Base-by-base conservation (phyloP, 1,140 invertebrate genomes). In the Lasioglossum baleicum region DNA sequence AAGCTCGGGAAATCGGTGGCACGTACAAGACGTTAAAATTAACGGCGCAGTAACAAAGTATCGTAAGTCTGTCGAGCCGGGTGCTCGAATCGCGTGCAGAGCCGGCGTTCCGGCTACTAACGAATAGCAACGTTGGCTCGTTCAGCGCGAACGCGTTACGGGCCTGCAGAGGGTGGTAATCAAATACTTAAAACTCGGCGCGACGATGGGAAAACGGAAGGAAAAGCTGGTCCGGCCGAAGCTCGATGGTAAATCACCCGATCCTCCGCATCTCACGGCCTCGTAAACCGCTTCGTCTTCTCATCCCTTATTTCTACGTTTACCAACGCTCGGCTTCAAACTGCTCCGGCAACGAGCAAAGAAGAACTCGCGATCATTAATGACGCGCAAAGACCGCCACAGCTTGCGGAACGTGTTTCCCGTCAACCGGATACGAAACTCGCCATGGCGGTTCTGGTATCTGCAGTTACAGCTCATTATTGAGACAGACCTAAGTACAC, bases 11-110 rank as follows among this genome's bases (percentile, higher is more conserved):
- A 92, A 93, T 90, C 91, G 86, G 83, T 83, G 84, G 82, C 91
- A 92, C 92, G 92, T 93, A 91, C 82, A 66, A 70, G 63, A 74
- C 90, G 90, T 93, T 93, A 93, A 93, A 93, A 93, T 93, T 93
- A 93, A 93, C 92, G 90, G 87, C 88, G 84, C 69, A 82, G 89
- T 93, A 90, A 92, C 91, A 90, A 92, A 92, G 91, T 92, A 92
- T 90, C 88, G 88, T 85, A 88, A 85, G 85, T 84, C 76, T 31
- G 60, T 86, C 80, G 77, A 40, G 70, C 70, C 56, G 72, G 44
- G 68, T 61, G 35, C 65, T 66, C 10, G 66, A 82, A 88, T 86
- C 84, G 83, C 76, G 85, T 84, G 85, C 80, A 80, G 80, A 76
- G 76, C 78, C 86, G 88, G 44, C 48, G 81, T 89, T 86, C 83